These are phyloP conservation scores for Allolobophora icterica DNA, from an alignment of 2,888 invertebrate species.

Conservation along the genomic window DNA sequence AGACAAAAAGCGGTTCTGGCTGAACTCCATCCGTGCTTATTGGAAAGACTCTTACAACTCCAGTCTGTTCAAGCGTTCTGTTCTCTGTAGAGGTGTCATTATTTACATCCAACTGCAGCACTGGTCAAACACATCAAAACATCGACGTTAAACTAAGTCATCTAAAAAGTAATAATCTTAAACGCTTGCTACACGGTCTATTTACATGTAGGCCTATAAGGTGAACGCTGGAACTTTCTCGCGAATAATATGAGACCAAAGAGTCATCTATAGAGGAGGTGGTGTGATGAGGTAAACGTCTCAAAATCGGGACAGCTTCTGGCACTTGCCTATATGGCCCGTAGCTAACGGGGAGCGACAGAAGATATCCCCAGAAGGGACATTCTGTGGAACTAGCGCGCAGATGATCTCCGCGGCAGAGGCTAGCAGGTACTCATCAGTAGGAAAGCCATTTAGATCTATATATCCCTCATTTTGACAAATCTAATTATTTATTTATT, in stretches of 20 bases:
- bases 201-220: background rate
- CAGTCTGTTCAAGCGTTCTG: background rate
- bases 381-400: no score
- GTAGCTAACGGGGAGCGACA: no score
- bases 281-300: no score
- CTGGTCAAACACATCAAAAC: background rate
- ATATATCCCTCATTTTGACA: no score
- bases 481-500: no score
- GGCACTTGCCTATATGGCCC: no score
- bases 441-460: no score
- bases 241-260: background rate
- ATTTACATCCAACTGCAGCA: background rate
- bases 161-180: background rate
- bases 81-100: background rate
- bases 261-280: no score
- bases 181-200: background rate
- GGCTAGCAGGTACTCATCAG: no score
- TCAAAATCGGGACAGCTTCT: no score
- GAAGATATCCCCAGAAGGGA: no score
- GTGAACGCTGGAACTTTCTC: background rate
- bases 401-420: no score
- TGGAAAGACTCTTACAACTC: background rate
- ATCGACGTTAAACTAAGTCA: background rate
- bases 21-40: background rate
- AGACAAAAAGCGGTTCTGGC: background rate